These are phyloP conservation scores for Botia almorhae DNA, from an alignment of 2,797 vertebrate species.

Conservation along the genomic window DNA sequence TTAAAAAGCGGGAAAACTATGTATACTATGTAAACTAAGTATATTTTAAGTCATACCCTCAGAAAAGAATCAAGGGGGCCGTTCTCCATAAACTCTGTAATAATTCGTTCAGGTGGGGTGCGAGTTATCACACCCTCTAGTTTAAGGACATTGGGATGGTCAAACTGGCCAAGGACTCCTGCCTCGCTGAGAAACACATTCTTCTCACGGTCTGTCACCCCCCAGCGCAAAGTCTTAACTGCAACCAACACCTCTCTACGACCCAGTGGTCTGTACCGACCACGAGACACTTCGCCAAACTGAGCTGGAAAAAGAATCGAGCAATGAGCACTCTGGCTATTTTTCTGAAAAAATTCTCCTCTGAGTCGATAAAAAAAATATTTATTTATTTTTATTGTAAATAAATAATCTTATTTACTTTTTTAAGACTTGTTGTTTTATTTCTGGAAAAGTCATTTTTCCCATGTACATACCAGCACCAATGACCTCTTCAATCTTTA, in stretches of 20 bases:
- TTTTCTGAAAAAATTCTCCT: background rate
- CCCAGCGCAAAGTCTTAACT: constrained; percentile 81
- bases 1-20: background rate
- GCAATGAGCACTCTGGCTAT: background rate
- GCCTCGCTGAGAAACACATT: constrained; percentile 93
- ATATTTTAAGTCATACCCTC: constrained; percentile 80
- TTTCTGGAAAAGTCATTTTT: background rate
- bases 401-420: no score
- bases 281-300: constrained; percentile 83
- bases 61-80: constrained; percentile 95
- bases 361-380: no score
- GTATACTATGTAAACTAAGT: no score
- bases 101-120: constrained; percentile 88
- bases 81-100: constrained; percentile 98
- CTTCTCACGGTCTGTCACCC: constrained; percentile 80
- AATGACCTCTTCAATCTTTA: constrained; percentile 96
- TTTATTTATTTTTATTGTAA: no score
- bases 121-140: constrained; percentile 82
- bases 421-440: background rate
- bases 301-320: constrained; percentile 76
- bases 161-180: constrained; percentile 94
- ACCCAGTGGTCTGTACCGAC: constrained; percentile 78
- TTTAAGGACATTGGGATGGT: constrained; percentile 87
- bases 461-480: constrained; percentile 84
- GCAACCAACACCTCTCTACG: constrained; percentile 80